These are phyloP conservation scores for Scomber colias DNA, from an alignment of 2,113 vertebrate species.

Conservation along the genomic window DNA sequence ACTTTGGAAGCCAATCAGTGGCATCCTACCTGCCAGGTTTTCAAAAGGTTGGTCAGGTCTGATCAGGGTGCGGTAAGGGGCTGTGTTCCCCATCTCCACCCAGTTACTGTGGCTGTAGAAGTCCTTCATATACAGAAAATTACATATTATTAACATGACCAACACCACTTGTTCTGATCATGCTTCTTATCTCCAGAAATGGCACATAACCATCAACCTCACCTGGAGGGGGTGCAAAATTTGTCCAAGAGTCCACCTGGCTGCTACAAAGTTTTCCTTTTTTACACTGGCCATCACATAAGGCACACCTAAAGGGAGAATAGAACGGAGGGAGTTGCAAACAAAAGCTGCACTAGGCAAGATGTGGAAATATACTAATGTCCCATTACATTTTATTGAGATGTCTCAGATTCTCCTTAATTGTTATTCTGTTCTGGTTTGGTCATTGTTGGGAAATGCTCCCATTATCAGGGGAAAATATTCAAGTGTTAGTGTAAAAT, in stretches of 20 bases:
- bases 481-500: too few species aligned
- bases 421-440: too few species aligned
- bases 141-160: neutral
- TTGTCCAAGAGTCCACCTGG: conserved; percentile 59
- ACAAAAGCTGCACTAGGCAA: neutral
- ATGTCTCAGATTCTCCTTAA: too few species aligned
- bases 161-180: neutral
- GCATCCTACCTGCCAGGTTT: conserved; percentile 72
- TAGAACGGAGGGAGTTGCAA: neutral
- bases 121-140: conserved; percentile 53
- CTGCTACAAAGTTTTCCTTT: conserved; percentile 41
- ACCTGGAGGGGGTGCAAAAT: conserved; percentile 80
- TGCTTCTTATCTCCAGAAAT: neutral
- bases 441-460: too few species aligned
- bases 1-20: neutral
- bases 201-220: neutral
- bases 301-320: conserved; percentile 39
- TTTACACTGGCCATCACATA: conserved; percentile 72
- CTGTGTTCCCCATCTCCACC: conserved; percentile 75
- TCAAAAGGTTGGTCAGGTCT: conserved; percentile 62
- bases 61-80: conserved; percentile 69
- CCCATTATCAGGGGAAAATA: too few species aligned
- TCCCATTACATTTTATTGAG: neutral
- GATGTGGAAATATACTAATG: neutral
- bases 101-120: conserved; percentile 85